phyloP scores from a whole-genome alignment of 2,113 vertebrate genomes.

The Mesoclemmys tuberculata region DNA sequence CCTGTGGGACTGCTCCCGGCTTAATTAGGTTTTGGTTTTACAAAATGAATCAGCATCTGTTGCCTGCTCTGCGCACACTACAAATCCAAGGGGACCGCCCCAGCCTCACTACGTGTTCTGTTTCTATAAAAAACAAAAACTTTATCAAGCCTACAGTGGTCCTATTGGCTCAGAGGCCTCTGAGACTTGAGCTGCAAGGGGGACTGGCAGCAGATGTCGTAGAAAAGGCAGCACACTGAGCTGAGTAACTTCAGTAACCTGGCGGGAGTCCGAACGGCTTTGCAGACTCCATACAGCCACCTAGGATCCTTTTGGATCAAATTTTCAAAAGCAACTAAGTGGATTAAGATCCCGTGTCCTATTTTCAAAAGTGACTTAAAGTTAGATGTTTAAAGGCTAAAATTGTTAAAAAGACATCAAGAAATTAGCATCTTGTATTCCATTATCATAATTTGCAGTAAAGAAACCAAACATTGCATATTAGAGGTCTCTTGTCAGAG shows the following conservation, averaged over 20 bases:
- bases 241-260: not conserved
- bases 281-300: not conserved
- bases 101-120: slow-evolving; percentile 48
- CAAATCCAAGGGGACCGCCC: slow-evolving; percentile 58
- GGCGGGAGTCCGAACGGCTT: not conserved
- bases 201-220: not conserved
- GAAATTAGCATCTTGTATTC: not conserved
- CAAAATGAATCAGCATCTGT: slow-evolving; percentile 70
- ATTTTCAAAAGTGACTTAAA: not conserved
- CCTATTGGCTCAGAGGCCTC: slow-evolving; percentile 25
- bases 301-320: not conserved
- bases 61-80: slow-evolving; percentile 44
- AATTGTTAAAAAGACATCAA: not conserved
- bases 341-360: not conserved
- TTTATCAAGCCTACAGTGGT: slow-evolving; percentile 33
- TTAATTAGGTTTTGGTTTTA: slow-evolving; percentile 73
- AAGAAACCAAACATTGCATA: not conserved
- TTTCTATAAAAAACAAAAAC: slow-evolving; percentile 58
- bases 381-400: not conserved
- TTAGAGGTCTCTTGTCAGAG: not conserved
- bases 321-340: not conserved
- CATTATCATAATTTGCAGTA: not conserved
- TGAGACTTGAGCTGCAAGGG: not conserved
- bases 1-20: slow-evolving; percentile 61
- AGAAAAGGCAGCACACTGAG: not conserved